Evolutionary conservation across 2,888 invertebrate genomes (phyloP), one percentile per base, ranked within the genome.

Genomic region (Leptinotarsa haldemani): DNA sequence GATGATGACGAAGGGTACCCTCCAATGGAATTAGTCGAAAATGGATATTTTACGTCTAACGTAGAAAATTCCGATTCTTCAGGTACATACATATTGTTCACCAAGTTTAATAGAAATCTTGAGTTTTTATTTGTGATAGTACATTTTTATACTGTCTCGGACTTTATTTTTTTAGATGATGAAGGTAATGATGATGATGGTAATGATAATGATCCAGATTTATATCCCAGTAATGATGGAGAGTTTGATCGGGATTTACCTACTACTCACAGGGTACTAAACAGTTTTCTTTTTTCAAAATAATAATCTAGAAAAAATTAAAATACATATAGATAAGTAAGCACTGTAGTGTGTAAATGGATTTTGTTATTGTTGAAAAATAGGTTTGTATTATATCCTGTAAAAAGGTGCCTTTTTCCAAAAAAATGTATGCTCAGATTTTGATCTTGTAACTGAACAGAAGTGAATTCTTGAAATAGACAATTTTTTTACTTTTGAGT

Each of bases 231-330:
- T 9, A 80, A 73, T 74, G 78, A 78, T 64, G 84, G 82, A 25
- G 80, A 83, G 72, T 87, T 87, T 74, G 86, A 87, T 74, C 84
- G 84, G n/a, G 86, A 86, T 73, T 77, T 87, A 74, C 87, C 87
- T 1, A 86, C 87, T 53, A 81, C 84, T 18, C 87, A 87, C 79
- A 84, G 82, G 77, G 87, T 87, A 84, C 80, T 71, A 52, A 3
- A 47, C 22, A n/a, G 4, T 20, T 48, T 30, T 15, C 0, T 47
- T 48, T 40, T 9, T 30, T 30, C 1, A 30, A 30, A 40, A 40
- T 40, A 30, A 5, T 30, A 12, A 40, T 40, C 40, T 40, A 12
- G 40, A 40, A 40, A 40, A 40, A 40, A 40, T 40, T 0, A 40
- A 40, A 40, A 40, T 40, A 40, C 9, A 40, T 40, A 40, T 40